These are phyloP conservation scores for Seriola dumerili DNA, from an alignment of 2,113 vertebrate genomes.

Conservation along the genomic window DNA sequence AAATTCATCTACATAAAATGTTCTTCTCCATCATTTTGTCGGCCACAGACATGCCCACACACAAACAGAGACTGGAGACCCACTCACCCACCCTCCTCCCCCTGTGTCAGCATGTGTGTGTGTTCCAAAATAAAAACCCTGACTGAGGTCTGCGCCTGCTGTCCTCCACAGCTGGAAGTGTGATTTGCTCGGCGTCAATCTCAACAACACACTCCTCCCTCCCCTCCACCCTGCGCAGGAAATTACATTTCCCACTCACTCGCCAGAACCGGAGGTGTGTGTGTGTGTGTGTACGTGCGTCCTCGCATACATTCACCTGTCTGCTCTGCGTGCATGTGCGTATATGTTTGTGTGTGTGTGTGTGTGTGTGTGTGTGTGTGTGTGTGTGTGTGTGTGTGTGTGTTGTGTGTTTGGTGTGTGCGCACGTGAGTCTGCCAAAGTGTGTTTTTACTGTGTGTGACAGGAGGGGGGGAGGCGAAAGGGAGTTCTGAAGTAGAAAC, in stretches of 20 bases:
- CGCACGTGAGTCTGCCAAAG: conserved; percentile 24
- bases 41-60: conserved; percentile 29
- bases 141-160: conserved; percentile 50
- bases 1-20: neutral
- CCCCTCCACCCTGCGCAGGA: conserved; percentile 62
- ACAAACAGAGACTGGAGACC: conserved; percentile 13
- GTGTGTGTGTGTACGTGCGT: conserved; percentile 4
- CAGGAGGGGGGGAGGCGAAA: conserved; percentile 55
- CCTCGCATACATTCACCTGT: conserved; percentile 43
- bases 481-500: conserved; percentile 76
- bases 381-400: conserved; percentile 1
- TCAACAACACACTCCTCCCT: conserved; percentile 38
- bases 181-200: conserved; percentile 67
- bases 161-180: conserved; percentile 78
- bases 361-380: conserved; percentile 29
- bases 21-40: conserved; percentile 1
- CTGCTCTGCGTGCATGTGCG: conserved; percentile 1
- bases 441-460: conserved; percentile 60
- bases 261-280: conserved; percentile 42
- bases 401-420: conserved; percentile 25
- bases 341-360: no score
- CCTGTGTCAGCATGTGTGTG: conserved; percentile 34
- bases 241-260: conserved; percentile 67
- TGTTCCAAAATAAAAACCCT: conserved; percentile 64
- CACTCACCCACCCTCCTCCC: neutral